phyloP scores from a whole-genome alignment of 2,113 vertebrate genomes.

The Okapia johnstoni region DNA sequence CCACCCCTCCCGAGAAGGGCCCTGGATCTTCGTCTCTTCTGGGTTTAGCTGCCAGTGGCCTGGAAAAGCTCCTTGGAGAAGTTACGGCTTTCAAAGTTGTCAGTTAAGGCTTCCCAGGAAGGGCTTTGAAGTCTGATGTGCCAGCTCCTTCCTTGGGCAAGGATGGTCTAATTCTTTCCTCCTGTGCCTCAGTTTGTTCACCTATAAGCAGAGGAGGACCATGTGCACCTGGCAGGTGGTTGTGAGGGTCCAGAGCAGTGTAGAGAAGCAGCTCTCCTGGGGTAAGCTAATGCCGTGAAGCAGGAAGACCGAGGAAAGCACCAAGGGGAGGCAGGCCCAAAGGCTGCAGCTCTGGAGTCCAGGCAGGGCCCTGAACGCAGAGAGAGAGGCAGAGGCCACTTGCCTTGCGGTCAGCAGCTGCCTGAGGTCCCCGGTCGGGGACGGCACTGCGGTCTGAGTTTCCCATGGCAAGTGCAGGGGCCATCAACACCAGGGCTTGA shows the following conservation, averaged over 20 bases:
- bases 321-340: not conserved
- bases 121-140: not conserved
- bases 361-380: not conserved
- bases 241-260: not conserved
- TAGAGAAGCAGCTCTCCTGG: not conserved
- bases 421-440: not conserved
- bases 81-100: not conserved
- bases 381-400: not conserved
- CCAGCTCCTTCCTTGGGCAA: accelerated
- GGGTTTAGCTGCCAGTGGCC: not conserved
- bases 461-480: not conserved
- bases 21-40: not conserved
- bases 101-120: not conserved
- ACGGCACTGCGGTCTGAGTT: not conserved
- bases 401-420: no score
- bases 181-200: not conserved
- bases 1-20: not conserved
- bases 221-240: not conserved
- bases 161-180: not conserved
- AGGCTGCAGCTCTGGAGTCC: not conserved
- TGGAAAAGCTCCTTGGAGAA: not conserved
- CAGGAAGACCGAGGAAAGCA: accelerated
- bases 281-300: no score
- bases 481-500: not conserved
- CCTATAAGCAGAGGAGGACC: not conserved